These are phyloP conservation scores for Aphodius sticticus DNA, from an alignment of 2,888 invertebrate genomes.

Conservation along the genomic window DNA sequence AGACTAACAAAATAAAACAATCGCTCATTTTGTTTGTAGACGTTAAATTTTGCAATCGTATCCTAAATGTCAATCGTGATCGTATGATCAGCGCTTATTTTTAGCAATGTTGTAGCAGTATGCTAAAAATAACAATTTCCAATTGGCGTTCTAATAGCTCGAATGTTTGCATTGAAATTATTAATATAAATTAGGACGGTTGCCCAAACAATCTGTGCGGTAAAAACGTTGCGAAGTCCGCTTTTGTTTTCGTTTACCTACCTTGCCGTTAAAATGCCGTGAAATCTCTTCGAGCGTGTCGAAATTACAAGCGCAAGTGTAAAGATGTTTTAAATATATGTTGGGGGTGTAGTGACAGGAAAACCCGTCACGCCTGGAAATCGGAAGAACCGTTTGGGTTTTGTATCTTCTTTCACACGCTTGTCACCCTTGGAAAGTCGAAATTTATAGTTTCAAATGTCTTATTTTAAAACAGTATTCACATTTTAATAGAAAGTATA, in stretches of 20 bases:
- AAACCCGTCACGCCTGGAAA: not conserved
- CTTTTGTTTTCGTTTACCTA: constrained; percentile 4
- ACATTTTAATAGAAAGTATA: too few relatives aligned
- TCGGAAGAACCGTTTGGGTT: not conserved
- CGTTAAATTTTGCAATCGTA: not conserved
- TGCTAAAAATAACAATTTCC: not conserved
- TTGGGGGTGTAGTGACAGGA: not conserved
- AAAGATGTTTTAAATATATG: not conserved
- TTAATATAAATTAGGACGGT: not conserved
- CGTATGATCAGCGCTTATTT: not conserved
- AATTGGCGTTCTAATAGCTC: not conserved
- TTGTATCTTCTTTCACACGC: not conserved
- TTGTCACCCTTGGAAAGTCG: not conserved
- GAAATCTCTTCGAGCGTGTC: not conserved
- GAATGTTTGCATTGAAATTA: not conserved
- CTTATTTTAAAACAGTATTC: too few relatives aligned
- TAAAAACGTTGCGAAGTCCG: not conserved
- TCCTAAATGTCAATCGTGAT: not conserved
- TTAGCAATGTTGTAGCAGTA: not conserved
- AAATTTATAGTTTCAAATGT: not conserved
- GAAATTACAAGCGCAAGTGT: not conserved
- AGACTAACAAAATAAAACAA: too few relatives aligned
- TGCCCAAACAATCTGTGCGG: not conserved
- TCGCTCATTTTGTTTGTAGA: too few relatives aligned
- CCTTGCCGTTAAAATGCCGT: not conserved